Evolutionary conservation across 2,113 vertebrate genomes (phyloP).

Genomic region (Tragulus kanchil): DNA sequence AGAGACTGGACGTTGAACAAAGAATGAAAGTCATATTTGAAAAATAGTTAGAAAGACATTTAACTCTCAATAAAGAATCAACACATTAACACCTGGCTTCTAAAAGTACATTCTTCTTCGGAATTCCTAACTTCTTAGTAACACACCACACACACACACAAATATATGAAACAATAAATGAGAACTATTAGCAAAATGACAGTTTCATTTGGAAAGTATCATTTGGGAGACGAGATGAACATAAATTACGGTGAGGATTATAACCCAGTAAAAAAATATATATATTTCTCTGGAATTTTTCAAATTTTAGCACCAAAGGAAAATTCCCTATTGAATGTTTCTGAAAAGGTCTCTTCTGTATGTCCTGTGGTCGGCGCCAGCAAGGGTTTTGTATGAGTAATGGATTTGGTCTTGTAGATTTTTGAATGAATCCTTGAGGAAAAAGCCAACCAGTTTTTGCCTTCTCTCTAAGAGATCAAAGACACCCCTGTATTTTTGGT

Average conservation of each 20-base stretch:
- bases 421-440: slow-evolving; percentile 72
- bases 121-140: background rate
- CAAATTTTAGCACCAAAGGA: slow-evolving; percentile 44
- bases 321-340: slow-evolving; percentile 71
- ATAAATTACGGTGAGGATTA: slow-evolving; percentile 21
- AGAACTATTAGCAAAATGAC: background rate
- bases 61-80: background rate
- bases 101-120: slow-evolving; percentile 9
- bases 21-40: background rate
- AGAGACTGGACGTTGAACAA: background rate
- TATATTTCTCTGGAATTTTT: slow-evolving; percentile 17
- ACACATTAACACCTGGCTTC: background rate
- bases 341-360: slow-evolving; percentile 71
- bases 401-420: slow-evolving; percentile 69
- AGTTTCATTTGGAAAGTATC: background rate
- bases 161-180: background rate
- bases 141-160: background rate
- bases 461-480: slow-evolving; percentile 71
- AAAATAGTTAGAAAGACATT: background rate
- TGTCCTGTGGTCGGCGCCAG: slow-evolving; percentile 58
- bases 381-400: slow-evolving; percentile 65
- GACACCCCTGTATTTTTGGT: slow-evolving; percentile 76
- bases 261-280: slow-evolving; percentile 7
- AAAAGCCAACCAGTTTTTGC: slow-evolving; percentile 65
- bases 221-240: background rate